Base-by-base conservation (phyloP, 1,140 invertebrate genomes). In the Hyles euphorbiae region DNA sequence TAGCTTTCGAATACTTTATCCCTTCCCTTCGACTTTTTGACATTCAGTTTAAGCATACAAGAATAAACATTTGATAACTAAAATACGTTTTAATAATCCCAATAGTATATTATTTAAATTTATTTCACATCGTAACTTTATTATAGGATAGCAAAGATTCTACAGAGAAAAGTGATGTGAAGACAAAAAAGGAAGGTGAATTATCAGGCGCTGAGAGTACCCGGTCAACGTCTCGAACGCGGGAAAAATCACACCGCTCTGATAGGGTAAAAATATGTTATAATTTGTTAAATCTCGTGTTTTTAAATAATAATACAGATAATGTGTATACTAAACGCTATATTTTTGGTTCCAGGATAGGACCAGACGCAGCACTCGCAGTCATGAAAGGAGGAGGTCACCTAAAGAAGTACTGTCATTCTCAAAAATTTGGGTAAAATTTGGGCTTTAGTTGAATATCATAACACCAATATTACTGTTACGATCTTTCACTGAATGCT, bases 371-470 rank as follows among this genome's bases (percentile, higher is more conserved):
- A 84, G 82, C 49, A 78, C 79, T 1, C 70, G 78, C 33, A 85
- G 80, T 61, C 78, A 76, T 6, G 85, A 83, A 56, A 78, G 83
- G 3, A 73, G 76, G 49, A 63, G 81, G 33, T 83, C 86, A 4
- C 79, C 81, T 9, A 74, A 81, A 56, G 91, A 92, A 64, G 91
- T 93, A 8, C 75, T 93, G 1, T 92, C 92, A 3, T 93, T 93
- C 76, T 91, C 91, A 0, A 93, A 93, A 73, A 93, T 93, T 68
- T 90, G 91, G 86, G 92, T 93, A 81, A 89, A 40, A 40, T 40
- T 40, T 40, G 12, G 46, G 10, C 12, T 47, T 47, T 47, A 47
- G 10, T 11, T 47, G 5, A 40, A 5, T 40, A 33, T 33, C 7
- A 22, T 22, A 50, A 22, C 32, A 33, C 22, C 32, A 32, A 9